phyloP scores from a whole-genome alignment of 2,113 vertebrate species.

The crab-eating macaque (Macaca fascicularis) region DNA sequence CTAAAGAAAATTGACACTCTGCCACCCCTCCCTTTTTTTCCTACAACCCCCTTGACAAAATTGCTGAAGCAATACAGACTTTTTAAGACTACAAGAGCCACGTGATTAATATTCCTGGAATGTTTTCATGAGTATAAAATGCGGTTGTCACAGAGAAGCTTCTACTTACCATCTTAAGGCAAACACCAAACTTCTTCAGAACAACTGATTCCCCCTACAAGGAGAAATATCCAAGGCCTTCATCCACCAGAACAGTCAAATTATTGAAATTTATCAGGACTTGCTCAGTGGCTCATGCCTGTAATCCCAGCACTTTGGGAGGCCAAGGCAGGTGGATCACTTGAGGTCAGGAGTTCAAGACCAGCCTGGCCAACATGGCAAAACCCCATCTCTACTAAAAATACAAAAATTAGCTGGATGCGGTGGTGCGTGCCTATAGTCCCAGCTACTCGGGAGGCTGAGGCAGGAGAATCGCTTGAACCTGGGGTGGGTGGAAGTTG shows the following conservation, averaged over 20 bases:
- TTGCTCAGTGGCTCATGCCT: too few species aligned
- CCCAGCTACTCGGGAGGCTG: too few species aligned
- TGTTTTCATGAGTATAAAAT: not conserved
- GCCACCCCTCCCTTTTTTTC: not conserved
- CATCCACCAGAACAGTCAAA: not conserved
- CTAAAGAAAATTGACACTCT: not conserved
- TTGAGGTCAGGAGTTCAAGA: too few species aligned
- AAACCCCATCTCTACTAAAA: too few species aligned
- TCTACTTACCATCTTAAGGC: not conserved
- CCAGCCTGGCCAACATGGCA: too few species aligned
- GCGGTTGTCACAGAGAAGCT: not conserved
- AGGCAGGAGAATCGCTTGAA: too few species aligned
- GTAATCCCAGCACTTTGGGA: too few species aligned
- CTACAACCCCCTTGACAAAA: not conserved
- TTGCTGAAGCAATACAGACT: not conserved
- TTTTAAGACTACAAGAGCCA: not conserved
- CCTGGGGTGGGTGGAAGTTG: too few species aligned
- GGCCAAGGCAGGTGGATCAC: too few species aligned
- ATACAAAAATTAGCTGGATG: too few species aligned
- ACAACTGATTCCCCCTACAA: not conserved
- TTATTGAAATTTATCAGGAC: too few species aligned
- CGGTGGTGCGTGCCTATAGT: too few species aligned
- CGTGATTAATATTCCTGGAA: not conserved
- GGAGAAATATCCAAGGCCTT: not conserved
- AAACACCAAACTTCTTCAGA: not conserved